Base-by-base conservation (phyloP, 2,797 vertebrate species). In the Myripristis murdjan region DNA sequence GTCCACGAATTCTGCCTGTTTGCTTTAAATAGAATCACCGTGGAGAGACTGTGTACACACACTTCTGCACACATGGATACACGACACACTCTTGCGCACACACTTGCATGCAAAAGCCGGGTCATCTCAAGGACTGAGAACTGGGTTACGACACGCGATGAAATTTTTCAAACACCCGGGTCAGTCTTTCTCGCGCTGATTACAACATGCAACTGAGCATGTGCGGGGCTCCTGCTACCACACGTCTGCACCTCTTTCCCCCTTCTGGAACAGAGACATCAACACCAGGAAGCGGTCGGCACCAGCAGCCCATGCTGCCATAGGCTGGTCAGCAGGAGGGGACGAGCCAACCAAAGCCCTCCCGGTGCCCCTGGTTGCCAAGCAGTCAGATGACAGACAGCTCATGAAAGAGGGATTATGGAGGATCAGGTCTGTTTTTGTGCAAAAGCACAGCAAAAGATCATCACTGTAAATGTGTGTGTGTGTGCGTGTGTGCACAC, bases 401-500 rank as follows among this genome's bases (percentile, higher is more conserved):
- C 63, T 85, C 75, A 53, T 56, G 73, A 81, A 68, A 70, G 63
- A 55, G 66, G 87, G 91, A 92, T 93, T 90, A 92, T 8, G 22
- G 64, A 31, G 59, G 73, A 81, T 89, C 83, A 87, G 65, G 72
- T 77, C 86, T 87, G 82, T 82, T 91, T 90, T 86, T 81, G 70
- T 73, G 63, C 46, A 67, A 89, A 87, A 44, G 6, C 55, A 23
- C 15, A 28, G 24, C 35, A 58, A 31, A 48, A 83, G 74, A 84
- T 88, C 76, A 54, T 44, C 49, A 61, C 64, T 61, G 64, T 54
- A 46, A 4, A 22, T 1, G 15, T 15, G 23, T 35, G 65, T 55
- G 46, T 37, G 31, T 60, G 60, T 73, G 60, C 4, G 43, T 43
- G 31, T 24, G 51, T 11, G 7, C 44, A 43, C 41, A 51, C 16